Percentiles rank a stretch among this genome's conserved stretches.
phyloP scores from a whole-genome alignment of 2,797 vertebrate species.

The Pseudochaenichthys georgianus region DNA sequence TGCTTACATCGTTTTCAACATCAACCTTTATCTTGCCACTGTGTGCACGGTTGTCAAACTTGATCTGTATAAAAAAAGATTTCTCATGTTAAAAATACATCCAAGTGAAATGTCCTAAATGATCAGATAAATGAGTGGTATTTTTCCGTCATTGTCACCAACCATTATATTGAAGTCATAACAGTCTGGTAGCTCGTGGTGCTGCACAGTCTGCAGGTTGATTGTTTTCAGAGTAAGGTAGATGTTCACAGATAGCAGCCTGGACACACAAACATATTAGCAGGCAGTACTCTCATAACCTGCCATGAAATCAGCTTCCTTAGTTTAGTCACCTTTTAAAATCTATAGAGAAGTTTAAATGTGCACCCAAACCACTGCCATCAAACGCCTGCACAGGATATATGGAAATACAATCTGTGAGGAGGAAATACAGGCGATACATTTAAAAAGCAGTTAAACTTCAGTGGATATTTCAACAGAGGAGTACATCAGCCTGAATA shows the following conservation, averaged over 20 bases:
- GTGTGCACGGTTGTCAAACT: constrained; percentile 93
- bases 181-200: constrained; percentile 95
- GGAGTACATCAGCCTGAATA: constrained; percentile 11
- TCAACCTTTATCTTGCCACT: constrained; percentile 93
- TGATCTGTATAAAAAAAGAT: constrained; percentile 83
- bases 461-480: background rate
- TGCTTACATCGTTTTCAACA: constrained; percentile 88
- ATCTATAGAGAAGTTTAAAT: constrained; percentile 89
- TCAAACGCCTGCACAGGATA: constrained; percentile 75
- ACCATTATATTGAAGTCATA: constrained; percentile 92
- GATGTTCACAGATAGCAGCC: constrained; percentile 90
- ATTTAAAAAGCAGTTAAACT: background rate
- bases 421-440: constrained; percentile 45
- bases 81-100: background rate
- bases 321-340: constrained; percentile 89
- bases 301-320: constrained; percentile 21
- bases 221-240: constrained; percentile 93
- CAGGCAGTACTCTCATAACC: background rate
- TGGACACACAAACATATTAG: constrained; percentile 65
- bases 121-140: background rate
- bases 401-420: constrained; percentile 90
- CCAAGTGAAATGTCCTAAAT: background rate
- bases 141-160: constrained; percentile 49
- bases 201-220: constrained; percentile 94
- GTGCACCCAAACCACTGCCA: constrained; percentile 64